phyloP scores from a whole-genome alignment of 2,888 invertebrate species.

The Drosophila nr. medialis region DNA sequence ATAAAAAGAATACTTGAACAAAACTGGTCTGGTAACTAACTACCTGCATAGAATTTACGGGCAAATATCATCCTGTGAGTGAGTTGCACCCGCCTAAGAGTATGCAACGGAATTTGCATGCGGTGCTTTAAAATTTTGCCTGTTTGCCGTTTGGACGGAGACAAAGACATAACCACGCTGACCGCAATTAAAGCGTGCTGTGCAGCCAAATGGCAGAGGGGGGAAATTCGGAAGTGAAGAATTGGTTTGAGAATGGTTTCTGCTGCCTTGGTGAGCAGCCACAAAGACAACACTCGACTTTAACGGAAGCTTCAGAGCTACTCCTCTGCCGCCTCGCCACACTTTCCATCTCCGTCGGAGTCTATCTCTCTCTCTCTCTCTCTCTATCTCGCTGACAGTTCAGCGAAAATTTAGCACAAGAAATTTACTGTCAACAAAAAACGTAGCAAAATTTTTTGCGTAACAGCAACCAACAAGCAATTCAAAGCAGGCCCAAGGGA shows the following conservation, averaged over 20 bases:
- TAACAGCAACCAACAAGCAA: slow-evolving; percentile 31
- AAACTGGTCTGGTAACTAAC: slow-evolving; percentile 8
- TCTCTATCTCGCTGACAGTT: slow-evolving; percentile 50
- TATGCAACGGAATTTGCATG: slow-evolving; percentile 61
- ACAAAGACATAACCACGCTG: slow-evolving; percentile 69
- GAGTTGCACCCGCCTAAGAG: slow-evolving; percentile 50
- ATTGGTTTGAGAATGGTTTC: slow-evolving; percentile 35
- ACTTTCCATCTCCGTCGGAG: background rate
- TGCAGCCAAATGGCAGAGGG: slow-evolving; percentile 29
- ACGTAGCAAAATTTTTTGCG: slow-evolving; percentile 36
- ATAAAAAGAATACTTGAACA: slow-evolving; percentile 27
- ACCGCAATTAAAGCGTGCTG: slow-evolving; percentile 73
- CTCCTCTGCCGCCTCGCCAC: background rate
- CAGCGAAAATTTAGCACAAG: slow-evolving; percentile 67
- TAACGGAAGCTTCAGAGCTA: slow-evolving; percentile 16
- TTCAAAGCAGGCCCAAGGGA: slow-evolving; percentile 24
- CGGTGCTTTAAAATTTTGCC: slow-evolving; percentile 39
- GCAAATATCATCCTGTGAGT: slow-evolving; percentile 26
- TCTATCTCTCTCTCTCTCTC: background rate
- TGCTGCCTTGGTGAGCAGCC: slow-evolving; percentile 55
- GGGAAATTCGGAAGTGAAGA: slow-evolving; percentile 12
- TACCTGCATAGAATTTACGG: slow-evolving; percentile 45
- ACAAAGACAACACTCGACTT: slow-evolving; percentile 35
- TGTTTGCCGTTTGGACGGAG: slow-evolving; percentile 33
- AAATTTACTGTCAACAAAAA: slow-evolving; percentile 66